Conservation (phyloP, 2,797 vertebrate genomes). For the Rhinella marina region DNA sequence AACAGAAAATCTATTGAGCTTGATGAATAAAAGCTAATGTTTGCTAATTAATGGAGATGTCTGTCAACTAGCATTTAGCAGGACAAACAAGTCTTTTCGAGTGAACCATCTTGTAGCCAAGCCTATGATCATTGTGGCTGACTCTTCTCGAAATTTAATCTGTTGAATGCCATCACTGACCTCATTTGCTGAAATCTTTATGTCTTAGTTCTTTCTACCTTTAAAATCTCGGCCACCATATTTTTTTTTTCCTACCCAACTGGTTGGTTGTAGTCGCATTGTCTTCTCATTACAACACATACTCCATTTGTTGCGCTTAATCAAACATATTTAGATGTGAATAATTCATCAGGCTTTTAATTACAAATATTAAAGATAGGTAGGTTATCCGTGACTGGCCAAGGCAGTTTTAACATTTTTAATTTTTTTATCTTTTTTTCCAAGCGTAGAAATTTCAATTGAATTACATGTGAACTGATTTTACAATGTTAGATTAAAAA, state of each 20-base stretch:
- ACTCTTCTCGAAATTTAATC: not conserved
- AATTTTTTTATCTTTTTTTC: too few species aligned
- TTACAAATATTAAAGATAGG: too few species aligned
- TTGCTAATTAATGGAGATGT: slow-evolving; percentile 28
- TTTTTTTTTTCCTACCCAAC: slow-evolving; percentile 3
- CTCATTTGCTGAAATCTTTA: not conserved
- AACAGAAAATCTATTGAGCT: slow-evolving; percentile 1
- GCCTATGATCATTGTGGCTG: not conserved
- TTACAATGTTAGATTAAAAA: too few species aligned
- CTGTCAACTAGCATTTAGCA: slow-evolving; percentile 31
- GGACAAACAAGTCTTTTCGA: slow-evolving; percentile 23
- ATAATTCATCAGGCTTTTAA: too few species aligned
- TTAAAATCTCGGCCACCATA: not conserved
- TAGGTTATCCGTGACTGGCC: too few species aligned
- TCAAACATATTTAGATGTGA: too few species aligned
- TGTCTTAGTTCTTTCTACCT: not conserved
- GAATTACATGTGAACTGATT: not conserved
- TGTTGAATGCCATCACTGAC: slow-evolving; percentile 11
- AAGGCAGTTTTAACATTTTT: too few species aligned
- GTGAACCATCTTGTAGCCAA: not conserved
- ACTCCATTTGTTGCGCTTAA: too few species aligned
- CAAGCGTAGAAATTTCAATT: too few species aligned
- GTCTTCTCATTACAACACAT: not conserved
- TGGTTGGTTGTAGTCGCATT: not conserved
- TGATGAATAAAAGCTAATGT: slow-evolving; percentile 1